phyloP scores from a whole-genome alignment of 2,888 invertebrate genomes.

The Cosmorhoe ocellata region DNA sequence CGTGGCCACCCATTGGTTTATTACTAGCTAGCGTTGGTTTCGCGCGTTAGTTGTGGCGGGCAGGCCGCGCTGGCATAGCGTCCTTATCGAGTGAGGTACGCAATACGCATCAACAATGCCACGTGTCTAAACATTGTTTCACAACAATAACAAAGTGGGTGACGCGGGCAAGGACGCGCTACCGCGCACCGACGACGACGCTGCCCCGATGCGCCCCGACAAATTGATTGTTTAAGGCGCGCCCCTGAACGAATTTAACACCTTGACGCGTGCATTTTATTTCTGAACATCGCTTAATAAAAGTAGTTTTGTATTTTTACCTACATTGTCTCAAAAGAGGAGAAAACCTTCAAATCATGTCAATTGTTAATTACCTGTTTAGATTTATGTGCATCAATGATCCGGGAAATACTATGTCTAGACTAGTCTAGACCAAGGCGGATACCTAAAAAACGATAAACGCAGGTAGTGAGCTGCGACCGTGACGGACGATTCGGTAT shows the following conservation, averaged over 20 bases:
- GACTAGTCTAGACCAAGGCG: slow-evolving; percentile 32
- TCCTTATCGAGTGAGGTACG: slow-evolving; percentile 61
- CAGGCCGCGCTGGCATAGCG: slow-evolving; percentile 65
- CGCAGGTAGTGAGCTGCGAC: slow-evolving; percentile 39
- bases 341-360: no score
- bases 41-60: slow-evolving; percentile 73
- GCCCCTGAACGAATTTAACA: slow-evolving; percentile 14
- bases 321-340: no score
- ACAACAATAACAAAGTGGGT: slow-evolving; percentile 76
- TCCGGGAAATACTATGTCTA: background rate
- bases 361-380: no score
- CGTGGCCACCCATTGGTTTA: slow-evolving; percentile 73
- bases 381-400: background rate
- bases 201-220: slow-evolving; percentile 42
- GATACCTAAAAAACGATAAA: slow-evolving; percentile 48
- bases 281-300: no score
- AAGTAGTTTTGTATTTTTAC: no score
- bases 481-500: slow-evolving; percentile 22
- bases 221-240: slow-evolving; percentile 48
- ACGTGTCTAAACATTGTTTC: slow-evolving; percentile 81
- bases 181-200: slow-evolving; percentile 46
- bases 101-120: slow-evolving; percentile 68
- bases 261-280: no score
- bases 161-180: slow-evolving; percentile 66
- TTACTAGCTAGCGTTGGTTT: slow-evolving; percentile 63